Percentiles rank a stretch among this genome's conserved stretches.
Evolutionary conservation across 2,888 invertebrate species (phyloP).

Genomic region (Torymus aiolomorphi): DNA sequence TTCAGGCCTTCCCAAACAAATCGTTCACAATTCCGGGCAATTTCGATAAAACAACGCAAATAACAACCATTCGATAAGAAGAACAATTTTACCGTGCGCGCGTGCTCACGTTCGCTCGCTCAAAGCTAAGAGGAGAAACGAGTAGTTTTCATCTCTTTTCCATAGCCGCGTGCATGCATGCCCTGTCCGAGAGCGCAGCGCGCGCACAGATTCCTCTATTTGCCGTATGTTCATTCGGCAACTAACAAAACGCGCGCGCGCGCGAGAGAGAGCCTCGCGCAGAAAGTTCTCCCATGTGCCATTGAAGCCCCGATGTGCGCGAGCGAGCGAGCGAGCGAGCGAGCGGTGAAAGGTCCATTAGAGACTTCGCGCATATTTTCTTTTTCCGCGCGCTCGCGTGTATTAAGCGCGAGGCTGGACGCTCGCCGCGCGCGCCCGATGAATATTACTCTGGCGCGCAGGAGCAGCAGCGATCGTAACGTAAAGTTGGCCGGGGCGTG

Average conservation of each 20-base stretch:
- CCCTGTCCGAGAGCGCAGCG: not conserved
- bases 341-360: slow-evolving; percentile 56
- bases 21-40: too few species aligned
- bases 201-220: slow-evolving; percentile 27
- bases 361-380: slow-evolving; percentile 30
- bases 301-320: slow-evolving; percentile 28
- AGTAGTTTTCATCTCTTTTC: too few species aligned
- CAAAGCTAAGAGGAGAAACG: not conserved
- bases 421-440: slow-evolving; percentile 7
- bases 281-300: slow-evolving; percentile 45
- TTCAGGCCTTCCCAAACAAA: slow-evolving; percentile 3
- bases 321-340: not conserved
- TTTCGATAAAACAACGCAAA: not conserved
- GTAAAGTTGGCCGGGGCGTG: slow-evolving; percentile 27
- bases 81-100: slow-evolving; percentile 7
- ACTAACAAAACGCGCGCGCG: slow-evolving; percentile 23
- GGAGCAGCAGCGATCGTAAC: slow-evolving; percentile 21
- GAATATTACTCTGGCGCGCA: slow-evolving; percentile 35
- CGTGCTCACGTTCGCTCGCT: not conserved
- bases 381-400: slow-evolving; percentile 31
- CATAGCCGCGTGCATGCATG: not conserved
- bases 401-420: slow-evolving; percentile 36
- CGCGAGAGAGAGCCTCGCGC: not conserved
- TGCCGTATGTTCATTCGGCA: slow-evolving; percentile 45
- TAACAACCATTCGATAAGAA: slow-evolving; percentile 19